These are phyloP conservation scores for Narcine bancroftii DNA, from an alignment of 2,113 vertebrate genomes.

Conservation along the genomic window DNA sequence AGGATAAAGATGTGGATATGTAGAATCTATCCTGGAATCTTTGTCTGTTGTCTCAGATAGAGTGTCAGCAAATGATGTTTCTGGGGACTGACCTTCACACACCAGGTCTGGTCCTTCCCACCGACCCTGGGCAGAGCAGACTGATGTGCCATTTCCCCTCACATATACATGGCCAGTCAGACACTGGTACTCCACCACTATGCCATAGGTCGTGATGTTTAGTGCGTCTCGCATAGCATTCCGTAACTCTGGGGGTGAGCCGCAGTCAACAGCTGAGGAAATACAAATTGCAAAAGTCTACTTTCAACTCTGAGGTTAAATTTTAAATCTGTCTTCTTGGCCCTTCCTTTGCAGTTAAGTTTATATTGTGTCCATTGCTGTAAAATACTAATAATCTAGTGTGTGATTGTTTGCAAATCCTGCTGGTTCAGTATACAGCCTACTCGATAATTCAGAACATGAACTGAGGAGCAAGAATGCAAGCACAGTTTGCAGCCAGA, in stretches of 20 bases:
- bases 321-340: not conserved
- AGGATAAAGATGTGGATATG: too few relatives aligned
- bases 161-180: conserved; percentile 50
- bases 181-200: conserved; percentile 50
- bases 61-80: not conserved
- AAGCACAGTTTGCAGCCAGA: too few relatives aligned
- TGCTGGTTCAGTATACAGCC: too few relatives aligned
- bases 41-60: not conserved
- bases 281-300: not conserved
- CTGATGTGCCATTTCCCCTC: conserved; percentile 48
- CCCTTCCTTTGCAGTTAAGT: not conserved
- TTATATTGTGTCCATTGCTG: not conserved
- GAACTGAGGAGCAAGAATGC: too few relatives aligned
- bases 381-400: too few relatives aligned
- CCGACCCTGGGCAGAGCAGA: conserved; percentile 53
- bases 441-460: too few relatives aligned
- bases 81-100: conserved; percentile 55
- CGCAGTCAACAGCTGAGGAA: conserved; percentile 57
- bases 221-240: conserved; percentile 39
- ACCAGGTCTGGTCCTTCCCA: conserved; percentile 52
- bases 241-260: conserved; percentile 43
- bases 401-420: too few relatives aligned
- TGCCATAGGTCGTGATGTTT: conserved; percentile 48
- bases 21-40: too few relatives aligned
- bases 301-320: not conserved